phyloP scores from a whole-genome alignment of 1,140 invertebrate species.

The Lucilia sericata region DNA sequence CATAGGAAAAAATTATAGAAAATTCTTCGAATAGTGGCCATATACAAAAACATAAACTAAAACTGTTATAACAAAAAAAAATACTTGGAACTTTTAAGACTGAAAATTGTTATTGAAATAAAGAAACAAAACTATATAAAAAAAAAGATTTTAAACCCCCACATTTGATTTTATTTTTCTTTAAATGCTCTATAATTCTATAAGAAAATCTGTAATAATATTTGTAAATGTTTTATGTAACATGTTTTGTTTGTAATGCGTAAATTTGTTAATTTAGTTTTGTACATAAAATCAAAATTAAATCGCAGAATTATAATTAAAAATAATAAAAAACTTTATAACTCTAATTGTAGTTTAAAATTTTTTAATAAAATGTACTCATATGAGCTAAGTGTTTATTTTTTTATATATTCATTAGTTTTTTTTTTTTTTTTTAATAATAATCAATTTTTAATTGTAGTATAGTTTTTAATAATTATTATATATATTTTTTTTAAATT shows the following conservation, averaged over 20 bases:
- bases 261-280: not conserved
- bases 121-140: conserved; percentile 24
- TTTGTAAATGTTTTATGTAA: conserved; percentile 20
- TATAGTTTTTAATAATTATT: not conserved
- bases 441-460: not conserved
- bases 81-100: conserved; percentile 35
- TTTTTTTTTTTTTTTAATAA: not conserved
- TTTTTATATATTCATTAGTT: not conserved
- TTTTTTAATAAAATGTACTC: not conserved
- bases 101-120: conserved; percentile 36
- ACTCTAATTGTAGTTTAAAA: not conserved
- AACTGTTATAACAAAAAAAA: conserved; percentile 30
- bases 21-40: conserved; percentile 41
- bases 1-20: conserved; percentile 16
- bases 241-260: not conserved
- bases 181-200: not conserved
- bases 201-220: not conserved
- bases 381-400: not conserved
- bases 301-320: not conserved
- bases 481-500: not conserved
- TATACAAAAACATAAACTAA: not conserved
- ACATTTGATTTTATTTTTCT: conserved; percentile 15
- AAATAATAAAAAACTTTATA: not conserved
- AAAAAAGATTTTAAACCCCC: not conserved
- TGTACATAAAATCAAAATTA: conserved; percentile 1